These are phyloP conservation scores for Delia radicum DNA, from an alignment of 1,140 invertebrate genomes.

Conservation along the genomic window DNA sequence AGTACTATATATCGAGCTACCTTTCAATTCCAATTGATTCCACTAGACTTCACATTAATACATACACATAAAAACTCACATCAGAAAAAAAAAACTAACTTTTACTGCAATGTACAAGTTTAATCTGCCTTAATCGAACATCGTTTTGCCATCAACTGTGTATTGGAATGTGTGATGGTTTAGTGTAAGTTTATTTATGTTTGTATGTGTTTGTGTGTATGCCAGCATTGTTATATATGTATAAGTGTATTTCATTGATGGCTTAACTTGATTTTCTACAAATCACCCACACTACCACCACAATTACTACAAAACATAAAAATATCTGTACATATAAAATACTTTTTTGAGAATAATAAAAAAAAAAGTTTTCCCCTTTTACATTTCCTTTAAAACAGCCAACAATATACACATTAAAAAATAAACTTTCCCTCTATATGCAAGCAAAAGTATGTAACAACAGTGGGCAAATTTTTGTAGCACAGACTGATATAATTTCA, in stretches of 20 bases:
- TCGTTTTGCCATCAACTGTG: conserved; percentile 4
- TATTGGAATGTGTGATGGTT: neutral
- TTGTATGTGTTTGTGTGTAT: neutral
- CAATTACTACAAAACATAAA: neutral
- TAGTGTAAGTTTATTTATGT: too few relatives aligned
- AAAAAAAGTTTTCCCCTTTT: neutral
- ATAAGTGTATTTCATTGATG: conserved; percentile 8
- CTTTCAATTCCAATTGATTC: conserved; percentile 23
- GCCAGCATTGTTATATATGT: neutral
- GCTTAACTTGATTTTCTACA: conserved; percentile 12
- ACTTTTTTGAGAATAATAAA: neutral
- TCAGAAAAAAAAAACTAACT: neutral
- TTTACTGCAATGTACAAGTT: neutral
- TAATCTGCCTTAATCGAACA: conserved; percentile 19
- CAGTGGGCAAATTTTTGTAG: too few relatives aligned
- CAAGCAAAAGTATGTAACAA: too few relatives aligned
- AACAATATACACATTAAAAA: neutral
- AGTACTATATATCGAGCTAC: neutral
- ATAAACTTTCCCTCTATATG: neutral
- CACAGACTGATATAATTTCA: too few relatives aligned
- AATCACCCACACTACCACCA: neutral
- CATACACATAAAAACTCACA: neutral
- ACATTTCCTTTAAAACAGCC: neutral
- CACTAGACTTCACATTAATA: conserved; percentile 4
- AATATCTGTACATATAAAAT: neutral